Evolutionary conservation across 2,888 invertebrate species (phyloP).

Genomic region (Andrena haemorrhoa): DNA sequence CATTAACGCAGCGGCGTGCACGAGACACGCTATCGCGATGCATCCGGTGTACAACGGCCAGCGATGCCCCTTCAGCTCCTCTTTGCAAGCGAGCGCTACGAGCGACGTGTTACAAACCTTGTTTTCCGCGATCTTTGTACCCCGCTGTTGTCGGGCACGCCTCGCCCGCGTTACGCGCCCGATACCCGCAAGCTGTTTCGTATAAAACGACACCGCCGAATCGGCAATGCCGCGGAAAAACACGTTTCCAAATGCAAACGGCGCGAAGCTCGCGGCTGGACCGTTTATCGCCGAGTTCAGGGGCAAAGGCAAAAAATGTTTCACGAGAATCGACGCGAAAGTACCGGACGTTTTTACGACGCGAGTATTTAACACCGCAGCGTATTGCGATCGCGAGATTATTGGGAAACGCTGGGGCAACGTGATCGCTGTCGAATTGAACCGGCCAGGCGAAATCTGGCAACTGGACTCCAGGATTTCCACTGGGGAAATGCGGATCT

Average conservation of each 20-base stretch:
- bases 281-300: background rate
- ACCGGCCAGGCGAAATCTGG: slow-evolving; percentile 42
- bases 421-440: slow-evolving; percentile 57
- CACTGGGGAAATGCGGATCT: slow-evolving; percentile 29
- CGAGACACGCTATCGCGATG: slow-evolving; percentile 29
- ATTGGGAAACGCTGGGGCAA: slow-evolving; percentile 4
- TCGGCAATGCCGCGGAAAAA: background rate
- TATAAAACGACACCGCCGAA: slow-evolving; percentile 14
- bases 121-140: slow-evolving; percentile 40
- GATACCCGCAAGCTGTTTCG: background rate
- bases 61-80: slow-evolving; percentile 61
- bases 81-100: slow-evolving; percentile 60
- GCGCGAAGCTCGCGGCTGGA: too few species aligned
- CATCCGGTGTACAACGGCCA: slow-evolving; percentile 43
- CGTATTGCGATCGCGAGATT: slow-evolving; percentile 8
- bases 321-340: too few species aligned
- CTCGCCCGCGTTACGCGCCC: background rate
- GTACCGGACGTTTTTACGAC: background rate
- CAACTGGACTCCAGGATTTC: slow-evolving; percentile 51
- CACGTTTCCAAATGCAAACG: background rate
- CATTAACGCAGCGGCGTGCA: slow-evolving; percentile 33
- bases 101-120: slow-evolving; percentile 65
- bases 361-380: slow-evolving; percentile 4
- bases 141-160: slow-evolving; percentile 11
- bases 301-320: too few species aligned